Conservation (phyloP, 2,888 invertebrate species). For the Lepidochitona cinerea region DNA sequence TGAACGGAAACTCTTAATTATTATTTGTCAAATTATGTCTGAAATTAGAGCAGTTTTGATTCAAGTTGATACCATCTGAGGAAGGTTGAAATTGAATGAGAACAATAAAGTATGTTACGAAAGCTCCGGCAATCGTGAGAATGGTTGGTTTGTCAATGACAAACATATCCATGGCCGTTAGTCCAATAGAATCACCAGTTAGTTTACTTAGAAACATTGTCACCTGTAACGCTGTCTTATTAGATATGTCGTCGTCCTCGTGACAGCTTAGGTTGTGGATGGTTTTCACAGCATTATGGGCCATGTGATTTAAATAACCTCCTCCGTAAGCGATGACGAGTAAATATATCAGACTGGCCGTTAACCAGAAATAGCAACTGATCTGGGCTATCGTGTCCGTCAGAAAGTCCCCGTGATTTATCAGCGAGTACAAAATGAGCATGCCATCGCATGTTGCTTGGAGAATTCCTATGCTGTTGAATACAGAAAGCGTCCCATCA, state of each 20-base stretch:
- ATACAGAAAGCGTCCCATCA: not conserved
- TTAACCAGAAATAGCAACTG: not conserved
- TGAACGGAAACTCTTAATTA: too few species aligned
- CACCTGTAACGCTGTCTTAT: too few species aligned
- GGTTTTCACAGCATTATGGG: too few species aligned
- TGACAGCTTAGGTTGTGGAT: too few species aligned
- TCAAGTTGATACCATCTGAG: too few species aligned
- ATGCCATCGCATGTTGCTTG: not conserved
- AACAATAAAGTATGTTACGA: not conserved
- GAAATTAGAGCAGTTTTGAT: too few species aligned
- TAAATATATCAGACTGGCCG: not conserved
- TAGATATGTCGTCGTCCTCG: too few species aligned
- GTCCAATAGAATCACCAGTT: conserved; percentile 31
- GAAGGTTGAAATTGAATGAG: not conserved
- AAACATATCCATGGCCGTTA: conserved; percentile 39
- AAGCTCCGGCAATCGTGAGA: conserved; percentile 19
- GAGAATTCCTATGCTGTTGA: not conserved
- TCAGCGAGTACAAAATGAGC: not conserved
- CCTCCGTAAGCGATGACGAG: not conserved
- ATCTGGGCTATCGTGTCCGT: not conserved
- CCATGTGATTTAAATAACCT: not conserved
- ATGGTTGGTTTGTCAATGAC: conserved; percentile 37
- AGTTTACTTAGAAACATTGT: conserved; percentile 35
- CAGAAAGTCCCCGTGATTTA: not conserved
- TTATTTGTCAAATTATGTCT: too few species aligned